A percentile compares a stretch with the other conserved stretches of the same genome.
phyloP scores from a whole-genome alignment of 2,888 invertebrate genomes.

The Chloroclysta siterata region DNA sequence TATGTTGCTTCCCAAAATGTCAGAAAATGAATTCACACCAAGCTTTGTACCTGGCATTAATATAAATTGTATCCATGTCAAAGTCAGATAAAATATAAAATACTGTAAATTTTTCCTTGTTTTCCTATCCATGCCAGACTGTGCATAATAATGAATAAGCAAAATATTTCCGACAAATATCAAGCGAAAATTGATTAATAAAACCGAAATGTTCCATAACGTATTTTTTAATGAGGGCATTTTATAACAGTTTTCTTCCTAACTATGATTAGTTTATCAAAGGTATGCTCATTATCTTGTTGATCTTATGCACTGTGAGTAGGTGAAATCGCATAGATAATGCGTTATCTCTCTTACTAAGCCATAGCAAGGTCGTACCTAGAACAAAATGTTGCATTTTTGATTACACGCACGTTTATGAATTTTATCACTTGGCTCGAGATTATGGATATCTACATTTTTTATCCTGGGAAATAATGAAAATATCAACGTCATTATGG shows the following conservation, averaged over 20 bases:
- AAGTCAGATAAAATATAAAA: conserved; percentile 17
- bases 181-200: neutral
- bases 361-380: conserved; percentile 59
- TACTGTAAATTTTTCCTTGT: conserved; percentile 13
- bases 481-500: no score
- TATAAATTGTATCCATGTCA: conserved; percentile 21
- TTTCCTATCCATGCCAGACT: neutral
- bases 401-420: neutral
- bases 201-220: neutral
- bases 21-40: no score
- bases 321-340: conserved; percentile 44
- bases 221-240: conserved; percentile 4
- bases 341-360: conserved; percentile 62
- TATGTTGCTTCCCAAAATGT: no score
- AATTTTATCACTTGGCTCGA: no score
- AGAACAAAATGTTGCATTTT: conserved; percentile 13
- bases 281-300: conserved; percentile 47
- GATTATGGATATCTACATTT: neutral
- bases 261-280: conserved; percentile 37
- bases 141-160: neutral
- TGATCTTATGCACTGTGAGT: conserved; percentile 65
- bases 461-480: no score
- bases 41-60: no score
- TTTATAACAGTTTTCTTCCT: neutral
- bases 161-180: conserved; percentile 16